phyloP scores from a whole-genome alignment of 2,797 vertebrate species.

The Pyrocephalus nanus region DNA sequence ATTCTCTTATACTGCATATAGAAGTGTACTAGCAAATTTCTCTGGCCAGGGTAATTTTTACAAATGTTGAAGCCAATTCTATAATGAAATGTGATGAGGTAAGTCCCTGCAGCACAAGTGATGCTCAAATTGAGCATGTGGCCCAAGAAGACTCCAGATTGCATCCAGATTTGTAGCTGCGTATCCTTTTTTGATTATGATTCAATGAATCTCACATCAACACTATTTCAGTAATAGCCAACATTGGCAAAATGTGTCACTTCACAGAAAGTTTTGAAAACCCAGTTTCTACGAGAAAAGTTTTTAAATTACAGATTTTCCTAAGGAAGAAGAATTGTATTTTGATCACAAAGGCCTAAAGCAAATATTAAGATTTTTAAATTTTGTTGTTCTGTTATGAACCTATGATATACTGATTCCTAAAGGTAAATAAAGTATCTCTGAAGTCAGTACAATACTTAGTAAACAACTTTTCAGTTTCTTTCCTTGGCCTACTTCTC shows the following conservation, averaged over 20 bases:
- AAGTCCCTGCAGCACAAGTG: background rate
- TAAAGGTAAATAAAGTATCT: background rate
- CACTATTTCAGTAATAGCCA: background rate
- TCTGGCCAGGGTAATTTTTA: background rate
- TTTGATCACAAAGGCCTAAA: background rate
- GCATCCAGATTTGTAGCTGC: background rate
- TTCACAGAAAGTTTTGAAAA: background rate
- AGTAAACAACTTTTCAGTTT: background rate
- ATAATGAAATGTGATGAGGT: background rate
- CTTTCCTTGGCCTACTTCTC: background rate
- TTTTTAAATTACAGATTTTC: background rate
- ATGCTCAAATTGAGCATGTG: background rate
- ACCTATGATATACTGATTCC: background rate
- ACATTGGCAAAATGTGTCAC: background rate
- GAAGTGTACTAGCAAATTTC: background rate
- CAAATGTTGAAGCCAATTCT: background rate
- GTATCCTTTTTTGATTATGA: background rate
- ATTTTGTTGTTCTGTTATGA: background rate
- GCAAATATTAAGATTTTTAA: background rate
- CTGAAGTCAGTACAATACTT: background rate
- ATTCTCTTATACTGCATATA: background rate
- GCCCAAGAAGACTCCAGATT: conserved; percentile 10
- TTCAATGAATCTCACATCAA: conserved; percentile 15
- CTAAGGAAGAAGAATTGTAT: background rate
- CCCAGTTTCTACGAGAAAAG: background rate